Percentiles rank a stretch among this genome's conserved stretches.
Evolutionary conservation across 2,888 invertebrate species (phyloP).

Genomic region (Tenthredo scrophulariae): DNA sequence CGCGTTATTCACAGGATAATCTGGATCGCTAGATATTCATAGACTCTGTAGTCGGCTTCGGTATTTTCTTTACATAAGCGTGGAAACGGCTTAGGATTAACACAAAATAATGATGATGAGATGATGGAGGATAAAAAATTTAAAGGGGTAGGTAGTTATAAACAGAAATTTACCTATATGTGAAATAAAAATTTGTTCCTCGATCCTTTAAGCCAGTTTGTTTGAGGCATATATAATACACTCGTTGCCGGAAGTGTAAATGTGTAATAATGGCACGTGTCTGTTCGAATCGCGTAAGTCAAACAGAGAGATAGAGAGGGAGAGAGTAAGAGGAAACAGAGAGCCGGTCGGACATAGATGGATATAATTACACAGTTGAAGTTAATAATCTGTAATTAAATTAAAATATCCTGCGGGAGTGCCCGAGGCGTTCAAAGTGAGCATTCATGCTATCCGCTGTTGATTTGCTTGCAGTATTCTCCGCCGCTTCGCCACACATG

Average conservation of each 20-base stretch:
- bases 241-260: slow-evolving; percentile 41
- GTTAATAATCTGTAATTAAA: slow-evolving; percentile 67
- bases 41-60: neutral
- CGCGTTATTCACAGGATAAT: slow-evolving; percentile 28
- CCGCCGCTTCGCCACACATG: slow-evolving; percentile 16
- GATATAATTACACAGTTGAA: slow-evolving; percentile 64
- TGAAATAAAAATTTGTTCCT: neutral
- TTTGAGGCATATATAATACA: neutral
- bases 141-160: neutral
- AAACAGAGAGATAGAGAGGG: slow-evolving; percentile 29
- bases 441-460: slow-evolving; percentile 35
- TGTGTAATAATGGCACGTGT: slow-evolving; percentile 46
- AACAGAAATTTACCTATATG: neutral
- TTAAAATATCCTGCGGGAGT: slow-evolving; percentile 61
- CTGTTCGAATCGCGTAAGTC: slow-evolving; percentile 24
- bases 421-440: slow-evolving; percentile 54
- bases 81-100: neutral
- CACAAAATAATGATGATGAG: neutral
- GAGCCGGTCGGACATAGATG: slow-evolving; percentile 58
- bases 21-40: slow-evolving; percentile 35
- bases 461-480: slow-evolving; percentile 37
- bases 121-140: neutral
- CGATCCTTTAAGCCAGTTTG: neutral
- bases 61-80: neutral
- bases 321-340: slow-evolving; percentile 1